Conservation (phyloP, 2,888 invertebrate species). For the Oscheius sp. region DNA sequence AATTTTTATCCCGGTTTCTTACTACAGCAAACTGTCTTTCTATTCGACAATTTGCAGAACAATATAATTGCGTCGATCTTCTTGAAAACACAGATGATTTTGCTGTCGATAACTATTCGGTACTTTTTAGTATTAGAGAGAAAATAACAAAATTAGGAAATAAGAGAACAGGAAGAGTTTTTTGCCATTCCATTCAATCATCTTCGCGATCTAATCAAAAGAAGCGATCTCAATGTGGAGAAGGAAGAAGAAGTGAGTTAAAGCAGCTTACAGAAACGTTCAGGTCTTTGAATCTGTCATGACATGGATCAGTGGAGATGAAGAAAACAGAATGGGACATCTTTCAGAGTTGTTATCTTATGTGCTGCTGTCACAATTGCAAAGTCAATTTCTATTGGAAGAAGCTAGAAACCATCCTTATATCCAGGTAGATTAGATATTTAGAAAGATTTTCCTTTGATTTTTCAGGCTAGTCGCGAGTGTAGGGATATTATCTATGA, state of each 20-base stretch:
- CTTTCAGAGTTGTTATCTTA: constrained; percentile 44
- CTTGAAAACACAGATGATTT: constrained; percentile 56
- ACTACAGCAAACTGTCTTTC: constrained; percentile 72
- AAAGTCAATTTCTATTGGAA: constrained; percentile 69
- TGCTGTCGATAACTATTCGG: constrained; percentile 56
- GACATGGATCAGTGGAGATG: constrained; percentile 71
- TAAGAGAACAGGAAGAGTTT: constrained; percentile 51
- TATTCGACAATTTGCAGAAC: constrained; percentile 72
- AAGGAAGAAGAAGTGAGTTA: constrained; percentile 48
- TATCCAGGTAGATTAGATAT: constrained; percentile 34
- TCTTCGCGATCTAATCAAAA: constrained; percentile 50
- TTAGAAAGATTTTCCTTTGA: not conserved
- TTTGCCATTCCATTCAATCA: constrained; percentile 46
- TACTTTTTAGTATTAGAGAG: constrained; percentile 15
- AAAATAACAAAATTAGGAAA: constrained; percentile 35
- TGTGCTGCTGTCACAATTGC: constrained; percentile 70
- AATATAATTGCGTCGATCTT: constrained; percentile 68
- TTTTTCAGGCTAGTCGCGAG: constrained; percentile 31
- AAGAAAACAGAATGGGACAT: constrained; percentile 59
- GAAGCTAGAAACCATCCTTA: constrained; percentile 49
- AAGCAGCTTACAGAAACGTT: not conserved
- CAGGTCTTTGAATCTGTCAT: constrained; percentile 72
- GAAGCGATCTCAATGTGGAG: constrained; percentile 54
- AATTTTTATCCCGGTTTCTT: constrained; percentile 73
- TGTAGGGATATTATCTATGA: constrained; percentile 73